Percentiles rank a stretch among this genome's conserved stretches.
These are phyloP conservation scores for Chymomyza costata DNA, from an alignment of 1,140 invertebrate genomes.

Conservation along the genomic window DNA sequence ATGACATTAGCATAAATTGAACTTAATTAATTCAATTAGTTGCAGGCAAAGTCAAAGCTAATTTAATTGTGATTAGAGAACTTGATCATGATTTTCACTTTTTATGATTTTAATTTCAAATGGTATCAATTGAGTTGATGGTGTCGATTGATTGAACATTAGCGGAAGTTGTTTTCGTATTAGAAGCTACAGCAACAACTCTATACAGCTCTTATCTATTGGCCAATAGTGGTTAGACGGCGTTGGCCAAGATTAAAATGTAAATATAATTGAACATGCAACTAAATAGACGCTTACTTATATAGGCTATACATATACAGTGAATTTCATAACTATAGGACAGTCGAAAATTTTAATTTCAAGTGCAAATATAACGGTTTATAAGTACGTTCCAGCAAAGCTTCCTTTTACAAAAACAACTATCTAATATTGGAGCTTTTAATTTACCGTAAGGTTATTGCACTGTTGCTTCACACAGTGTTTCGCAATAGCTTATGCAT, in stretches of 20 bases:
- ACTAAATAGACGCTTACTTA: neutral
- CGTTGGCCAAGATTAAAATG: neutral
- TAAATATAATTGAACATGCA: conserved; percentile 1
- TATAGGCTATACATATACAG: no score
- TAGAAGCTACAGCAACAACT: conserved; percentile 21
- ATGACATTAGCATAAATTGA: conserved; percentile 57
- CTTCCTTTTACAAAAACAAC: no score
- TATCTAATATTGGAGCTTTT: no score
- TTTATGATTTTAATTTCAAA: no score
- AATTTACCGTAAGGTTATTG: no score
- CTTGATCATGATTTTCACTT: conserved; percentile 45
- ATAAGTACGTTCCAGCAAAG: no score
- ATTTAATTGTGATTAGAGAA: conserved; percentile 2
- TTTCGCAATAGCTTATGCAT: no score
- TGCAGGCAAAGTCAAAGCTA: conserved; percentile 29
- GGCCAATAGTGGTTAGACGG: neutral
- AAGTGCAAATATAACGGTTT: no score
- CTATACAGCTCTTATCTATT: conserved; percentile 51
- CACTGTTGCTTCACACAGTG: no score
- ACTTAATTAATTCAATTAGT: conserved; percentile 67
- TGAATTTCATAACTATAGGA: no score
- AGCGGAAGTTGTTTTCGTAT: conserved; percentile 62
- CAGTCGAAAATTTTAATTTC: no score
- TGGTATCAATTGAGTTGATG: no score
- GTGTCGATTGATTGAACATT: conserved; percentile 53